Evolutionary conservation across 2,888 invertebrate species (phyloP).

Genomic region (Thecocarcelia acutangulata): DNA sequence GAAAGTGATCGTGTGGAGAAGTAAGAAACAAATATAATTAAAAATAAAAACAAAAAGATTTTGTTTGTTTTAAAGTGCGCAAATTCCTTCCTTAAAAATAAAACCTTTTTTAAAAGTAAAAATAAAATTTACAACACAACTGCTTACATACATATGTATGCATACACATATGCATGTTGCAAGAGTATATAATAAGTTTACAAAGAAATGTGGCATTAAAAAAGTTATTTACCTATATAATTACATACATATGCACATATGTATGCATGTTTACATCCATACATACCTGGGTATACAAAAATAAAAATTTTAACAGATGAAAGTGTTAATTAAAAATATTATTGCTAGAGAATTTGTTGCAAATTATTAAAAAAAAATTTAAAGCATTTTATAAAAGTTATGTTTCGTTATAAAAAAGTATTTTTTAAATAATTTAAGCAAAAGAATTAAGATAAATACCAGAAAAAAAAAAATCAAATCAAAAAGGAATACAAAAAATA

Average conservation of each 20-base stretch:
- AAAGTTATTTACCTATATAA: too few relatives aligned
- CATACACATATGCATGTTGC: too few relatives aligned
- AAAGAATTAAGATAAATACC: constrained; percentile 15
- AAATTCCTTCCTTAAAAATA: constrained; percentile 39
- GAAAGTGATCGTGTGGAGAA: neutral
- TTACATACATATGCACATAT: too few relatives aligned
- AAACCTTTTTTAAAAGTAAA: neutral
- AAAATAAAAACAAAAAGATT: neutral
- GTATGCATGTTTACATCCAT: too few relatives aligned
- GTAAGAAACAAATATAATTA: neutral
- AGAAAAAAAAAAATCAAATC: constrained; percentile 11
- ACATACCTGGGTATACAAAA: too few relatives aligned
- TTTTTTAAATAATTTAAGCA: constrained; percentile 9
- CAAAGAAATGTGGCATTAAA: too few relatives aligned
- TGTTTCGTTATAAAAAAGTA: neutral
- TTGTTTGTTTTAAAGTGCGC: constrained; percentile 53
- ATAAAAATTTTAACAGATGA: too few relatives aligned
- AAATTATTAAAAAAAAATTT: neutral
- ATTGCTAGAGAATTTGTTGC: too few relatives aligned
- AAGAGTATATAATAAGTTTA: too few relatives aligned
- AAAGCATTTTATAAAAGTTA: neutral
- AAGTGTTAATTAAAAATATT: too few relatives aligned
- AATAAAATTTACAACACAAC: neutral
- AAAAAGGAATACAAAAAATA: constrained; percentile 27
- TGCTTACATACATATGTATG: neutral